A percentile compares a stretch with the other conserved stretches of the same genome.
Evolutionary conservation across 2,113 vertebrate genomes (phyloP).

Genomic region (Astur gentilis): DNA sequence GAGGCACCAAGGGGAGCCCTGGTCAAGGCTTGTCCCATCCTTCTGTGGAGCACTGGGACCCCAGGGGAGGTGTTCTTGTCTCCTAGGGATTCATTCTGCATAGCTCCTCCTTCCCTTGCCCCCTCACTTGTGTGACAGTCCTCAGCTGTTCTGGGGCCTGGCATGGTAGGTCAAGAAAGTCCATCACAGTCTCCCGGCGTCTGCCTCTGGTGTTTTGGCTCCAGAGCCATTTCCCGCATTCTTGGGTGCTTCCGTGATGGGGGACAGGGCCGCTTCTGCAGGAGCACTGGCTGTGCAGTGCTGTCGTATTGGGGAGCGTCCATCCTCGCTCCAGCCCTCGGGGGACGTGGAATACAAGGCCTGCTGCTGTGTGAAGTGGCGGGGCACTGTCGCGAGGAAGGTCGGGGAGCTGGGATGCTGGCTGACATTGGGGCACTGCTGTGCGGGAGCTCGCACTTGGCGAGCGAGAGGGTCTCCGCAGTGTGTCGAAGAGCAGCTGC

Average conservation of each 20-base stretch:
- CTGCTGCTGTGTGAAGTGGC: neutral
- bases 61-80: neutral
- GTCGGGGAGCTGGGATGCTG: neutral
- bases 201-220: neutral
- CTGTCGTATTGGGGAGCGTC: neutral
- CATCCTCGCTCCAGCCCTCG: accelerated
- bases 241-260: neutral
- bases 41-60: neutral
- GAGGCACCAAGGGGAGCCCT: neutral
- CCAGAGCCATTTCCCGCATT: neutral
- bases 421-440: neutral
- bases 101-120: neutral
- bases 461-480: neutral
- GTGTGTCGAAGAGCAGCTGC: neutral
- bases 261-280: neutral
- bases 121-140: neutral
- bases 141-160: neutral
- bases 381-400: accelerated
- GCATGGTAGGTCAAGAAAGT: neutral
- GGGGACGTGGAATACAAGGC: neutral
- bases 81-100: neutral
- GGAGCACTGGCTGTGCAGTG: neutral
- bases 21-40: neutral
- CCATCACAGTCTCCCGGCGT: neutral
- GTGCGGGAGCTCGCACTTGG: neutral